Conservation (phyloP, 2,888 invertebrate species). For the Tachina lurida region DNA sequence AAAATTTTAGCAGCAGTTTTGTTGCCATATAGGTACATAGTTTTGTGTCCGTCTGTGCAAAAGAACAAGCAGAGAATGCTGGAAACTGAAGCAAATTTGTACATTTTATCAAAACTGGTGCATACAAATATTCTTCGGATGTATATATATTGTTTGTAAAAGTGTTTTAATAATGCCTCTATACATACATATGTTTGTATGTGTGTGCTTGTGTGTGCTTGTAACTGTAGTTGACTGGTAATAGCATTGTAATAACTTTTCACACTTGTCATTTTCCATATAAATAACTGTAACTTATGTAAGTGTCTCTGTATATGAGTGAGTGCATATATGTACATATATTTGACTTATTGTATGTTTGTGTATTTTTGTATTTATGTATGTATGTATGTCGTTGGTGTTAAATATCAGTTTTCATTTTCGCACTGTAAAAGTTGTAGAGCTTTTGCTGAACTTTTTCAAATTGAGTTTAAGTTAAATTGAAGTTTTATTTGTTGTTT, state of each 20-base stretch:
- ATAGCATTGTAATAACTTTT: constrained; percentile 56
- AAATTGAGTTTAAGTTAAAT: constrained; percentile 32
- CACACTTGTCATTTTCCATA: constrained; percentile 52
- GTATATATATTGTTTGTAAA: neutral
- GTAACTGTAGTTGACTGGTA: neutral
- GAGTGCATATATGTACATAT: neutral
- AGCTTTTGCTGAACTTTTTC: neutral
- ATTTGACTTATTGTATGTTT: neutral
- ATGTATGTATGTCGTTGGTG: constrained; percentile 13
- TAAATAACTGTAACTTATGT: constrained; percentile 29
- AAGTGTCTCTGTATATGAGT: neutral
- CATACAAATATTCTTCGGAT: neutral
- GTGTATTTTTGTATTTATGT: neutral
- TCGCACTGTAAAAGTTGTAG: constrained; percentile 16
- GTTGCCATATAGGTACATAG: too few relatives aligned
- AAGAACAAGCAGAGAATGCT: neutral
- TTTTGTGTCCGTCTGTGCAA: neutral
- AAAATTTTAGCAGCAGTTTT: neutral
- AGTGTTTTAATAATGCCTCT: neutral
- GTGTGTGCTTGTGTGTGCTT: neutral
- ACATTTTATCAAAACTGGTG: constrained; percentile 9
- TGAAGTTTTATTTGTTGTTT: constrained; percentile 39
- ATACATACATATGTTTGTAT: neutral
- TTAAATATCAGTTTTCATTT: constrained; percentile 59
- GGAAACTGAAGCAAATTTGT: constrained; percentile 9